Evolutionary conservation across 2,888 invertebrate genomes (phyloP).

Genomic region (Patella pellucida): DNA sequence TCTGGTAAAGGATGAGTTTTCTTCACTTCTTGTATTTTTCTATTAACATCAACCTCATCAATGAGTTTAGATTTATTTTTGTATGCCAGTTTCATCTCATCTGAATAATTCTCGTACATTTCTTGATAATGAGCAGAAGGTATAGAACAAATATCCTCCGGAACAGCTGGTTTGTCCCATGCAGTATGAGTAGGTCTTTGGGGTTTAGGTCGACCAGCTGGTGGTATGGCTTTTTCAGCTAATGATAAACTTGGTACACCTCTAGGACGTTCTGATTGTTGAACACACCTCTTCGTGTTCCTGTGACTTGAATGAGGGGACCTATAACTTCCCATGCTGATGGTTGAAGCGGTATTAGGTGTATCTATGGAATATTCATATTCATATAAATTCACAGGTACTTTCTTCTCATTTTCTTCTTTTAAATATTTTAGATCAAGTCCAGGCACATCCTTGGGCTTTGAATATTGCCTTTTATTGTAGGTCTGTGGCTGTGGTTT

Average conservation of each 20-base stretch:
- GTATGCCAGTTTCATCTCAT: constrained; percentile 60
- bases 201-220: constrained; percentile 20
- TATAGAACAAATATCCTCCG: constrained; percentile 46
- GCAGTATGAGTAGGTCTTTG: constrained; percentile 45
- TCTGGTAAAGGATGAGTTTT: constrained; percentile 18
- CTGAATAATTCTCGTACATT: constrained; percentile 59
- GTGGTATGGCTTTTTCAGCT: constrained; percentile 17
- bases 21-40: constrained; percentile 39
- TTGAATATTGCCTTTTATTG: no score
- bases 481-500: no score
- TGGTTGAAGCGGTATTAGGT: constrained; percentile 51
- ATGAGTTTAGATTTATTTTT: constrained; percentile 26
- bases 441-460: constrained; percentile 46
- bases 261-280: constrained; percentile 14
- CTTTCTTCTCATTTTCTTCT: constrained; percentile 47
- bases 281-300: background rate
- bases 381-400: constrained; percentile 46
- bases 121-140: constrained; percentile 57
- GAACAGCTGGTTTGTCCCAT: constrained; percentile 57
- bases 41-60: constrained; percentile 36
- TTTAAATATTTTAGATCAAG: constrained; percentile 55
- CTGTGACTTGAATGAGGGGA: constrained; percentile 14
- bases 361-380: constrained; percentile 52
- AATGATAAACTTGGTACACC: constrained; percentile 24
- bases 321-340: constrained; percentile 53